Percentiles rank a stretch among this genome's conserved stretches.
These are phyloP conservation scores for Sebastes aleutianus DNA, from an alignment of 2,797 vertebrate genomes.

Conservation along the genomic window DNA sequence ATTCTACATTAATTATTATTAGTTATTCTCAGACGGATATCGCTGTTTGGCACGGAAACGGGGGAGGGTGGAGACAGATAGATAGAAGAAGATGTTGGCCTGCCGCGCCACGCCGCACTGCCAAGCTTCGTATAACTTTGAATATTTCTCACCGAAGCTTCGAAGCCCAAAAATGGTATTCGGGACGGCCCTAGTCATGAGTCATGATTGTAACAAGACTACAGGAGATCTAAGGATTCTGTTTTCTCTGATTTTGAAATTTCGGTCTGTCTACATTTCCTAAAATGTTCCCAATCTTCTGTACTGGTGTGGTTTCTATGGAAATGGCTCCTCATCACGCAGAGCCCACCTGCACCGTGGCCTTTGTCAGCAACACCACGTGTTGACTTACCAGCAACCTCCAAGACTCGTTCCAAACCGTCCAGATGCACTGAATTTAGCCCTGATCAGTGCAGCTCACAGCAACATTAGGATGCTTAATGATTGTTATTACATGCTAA, in stretches of 20 bases:
- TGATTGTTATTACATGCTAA: constrained; percentile 71
- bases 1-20: too few species aligned
- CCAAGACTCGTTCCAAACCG: constrained; percentile 29
- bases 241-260: not conserved
- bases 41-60: too few species aligned
- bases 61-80: too few species aligned
- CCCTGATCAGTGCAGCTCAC: constrained; percentile 50
- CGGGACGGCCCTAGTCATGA: too few species aligned
- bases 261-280: constrained; percentile 12
- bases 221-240: not conserved
- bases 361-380: constrained; percentile 41
- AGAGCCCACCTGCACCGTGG: constrained; percentile 40
- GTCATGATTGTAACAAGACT: not conserved
- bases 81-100: too few species aligned
- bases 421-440: constrained; percentile 63
- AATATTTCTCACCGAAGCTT: too few species aligned
- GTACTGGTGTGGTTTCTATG: constrained; percentile 37
- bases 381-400: constrained; percentile 44
- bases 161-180: too few species aligned
- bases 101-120: too few species aligned
- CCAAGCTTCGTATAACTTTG: too few species aligned
- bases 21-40: too few species aligned
- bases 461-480: constrained; percentile 56
- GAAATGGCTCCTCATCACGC: constrained; percentile 8
- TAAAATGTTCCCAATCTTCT: not conserved